Percentiles rank a stretch among this genome's conserved stretches.
These are phyloP conservation scores for Ranitomeya imitator DNA, from an alignment of 2,113 vertebrate genomes.

Conservation along the genomic window DNA sequence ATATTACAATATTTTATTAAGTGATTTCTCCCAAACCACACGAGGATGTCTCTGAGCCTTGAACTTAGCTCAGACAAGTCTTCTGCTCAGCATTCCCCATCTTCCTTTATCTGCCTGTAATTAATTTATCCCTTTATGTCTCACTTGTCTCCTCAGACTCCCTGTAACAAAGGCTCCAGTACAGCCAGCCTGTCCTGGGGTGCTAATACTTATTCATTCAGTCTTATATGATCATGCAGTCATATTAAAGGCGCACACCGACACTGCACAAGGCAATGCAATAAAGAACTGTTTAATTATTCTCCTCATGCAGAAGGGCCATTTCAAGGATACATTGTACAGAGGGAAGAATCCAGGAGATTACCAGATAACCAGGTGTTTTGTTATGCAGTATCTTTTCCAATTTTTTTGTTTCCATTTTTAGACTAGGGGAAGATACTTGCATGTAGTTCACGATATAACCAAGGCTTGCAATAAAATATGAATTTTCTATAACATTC, in stretches of 20 bases:
- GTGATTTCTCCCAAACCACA: background rate
- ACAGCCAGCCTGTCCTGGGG: conserved; percentile 11
- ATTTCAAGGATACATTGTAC: background rate
- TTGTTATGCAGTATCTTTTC: background rate
- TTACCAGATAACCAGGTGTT: too few species aligned
- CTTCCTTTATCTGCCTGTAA: conserved; percentile 47
- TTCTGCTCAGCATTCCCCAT: conserved; percentile 16
- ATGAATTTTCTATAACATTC: too few species aligned
- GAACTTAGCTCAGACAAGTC: background rate
- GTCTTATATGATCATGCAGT: conserved; percentile 5
- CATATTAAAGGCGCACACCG: background rate
- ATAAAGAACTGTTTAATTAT: background rate
- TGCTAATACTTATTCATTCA: background rate
- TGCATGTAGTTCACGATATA: background rate
- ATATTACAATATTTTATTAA: background rate
- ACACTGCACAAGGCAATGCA: background rate
- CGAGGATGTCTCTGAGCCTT: background rate
- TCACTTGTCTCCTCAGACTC: conserved; percentile 9
- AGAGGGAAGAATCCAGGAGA: background rate
- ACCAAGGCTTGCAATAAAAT: background rate
- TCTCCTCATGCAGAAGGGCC: background rate
- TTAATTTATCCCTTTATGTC: conserved; percentile 27
- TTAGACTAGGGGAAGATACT: background rate
- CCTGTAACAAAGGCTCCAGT: conserved; percentile 11
- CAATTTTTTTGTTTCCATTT: background rate